phyloP scores from a whole-genome alignment of 2,797 vertebrate species.

The Tympanoctomys barrerae region DNA sequence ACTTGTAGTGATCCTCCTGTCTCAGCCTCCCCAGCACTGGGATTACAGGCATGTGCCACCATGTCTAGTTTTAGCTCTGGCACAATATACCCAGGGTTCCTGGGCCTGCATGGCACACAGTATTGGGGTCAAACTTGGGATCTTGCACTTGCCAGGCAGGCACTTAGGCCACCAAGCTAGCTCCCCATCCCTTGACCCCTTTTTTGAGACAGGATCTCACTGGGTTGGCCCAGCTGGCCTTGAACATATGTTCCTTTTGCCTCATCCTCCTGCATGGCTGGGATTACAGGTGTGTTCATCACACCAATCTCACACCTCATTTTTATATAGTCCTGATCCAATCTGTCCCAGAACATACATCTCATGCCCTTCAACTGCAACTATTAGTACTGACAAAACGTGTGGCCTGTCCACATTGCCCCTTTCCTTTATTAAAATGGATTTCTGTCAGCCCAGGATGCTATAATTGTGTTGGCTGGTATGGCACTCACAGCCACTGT shows the following conservation, averaged over 20 bases:
- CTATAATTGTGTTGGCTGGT: background rate
- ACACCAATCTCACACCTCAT: background rate
- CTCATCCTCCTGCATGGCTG: background rate
- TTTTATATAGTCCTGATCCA: background rate
- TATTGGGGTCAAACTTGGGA: no score
- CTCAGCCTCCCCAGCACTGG: no score
- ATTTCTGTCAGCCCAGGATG: background rate
- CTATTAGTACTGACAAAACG: background rate
- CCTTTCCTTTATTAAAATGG: background rate
- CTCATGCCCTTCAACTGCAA: background rate
- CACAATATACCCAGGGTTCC: no score
- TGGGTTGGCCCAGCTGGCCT: background rate
- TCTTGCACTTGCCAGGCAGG: no score
- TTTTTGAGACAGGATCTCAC: background rate
- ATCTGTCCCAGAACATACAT: background rate
- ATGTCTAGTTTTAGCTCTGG: no score
- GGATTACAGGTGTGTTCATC: background rate
- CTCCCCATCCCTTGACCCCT: background rate
- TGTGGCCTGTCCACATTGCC: background rate
- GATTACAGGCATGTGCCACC: no score
- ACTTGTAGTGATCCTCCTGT: no score
- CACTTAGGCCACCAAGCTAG: no score
- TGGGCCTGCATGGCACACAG: no score
- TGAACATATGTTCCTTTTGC: background rate
- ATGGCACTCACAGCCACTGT: background rate